Base-by-base conservation (phyloP, 2,113 vertebrate species). In the Mormyrus iriodes region DNA sequence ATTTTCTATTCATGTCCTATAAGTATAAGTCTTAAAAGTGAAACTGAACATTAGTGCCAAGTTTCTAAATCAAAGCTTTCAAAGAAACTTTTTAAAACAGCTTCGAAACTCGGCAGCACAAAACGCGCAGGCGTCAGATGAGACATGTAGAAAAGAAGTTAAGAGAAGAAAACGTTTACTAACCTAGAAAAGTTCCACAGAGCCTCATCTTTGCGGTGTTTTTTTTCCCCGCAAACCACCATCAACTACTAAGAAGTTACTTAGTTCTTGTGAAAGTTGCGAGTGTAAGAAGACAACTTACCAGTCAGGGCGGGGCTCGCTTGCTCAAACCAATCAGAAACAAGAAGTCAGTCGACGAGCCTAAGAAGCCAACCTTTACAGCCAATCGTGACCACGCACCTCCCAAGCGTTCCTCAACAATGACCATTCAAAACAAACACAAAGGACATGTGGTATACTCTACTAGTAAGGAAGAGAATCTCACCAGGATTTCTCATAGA, bases 111-210 rank as follows among this genome's bases (percentile, higher is more conserved):
- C 39, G 44, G 21, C 21, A 48, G 82, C 21, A 84, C 39, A 46
- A 44, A 84, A 44, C 39, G 39, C 44, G 19, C 19, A 12, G 42
- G n/a, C 24, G 12, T 86, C 10, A 21, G 51, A 9, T 17, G 27
- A 52, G n/a, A 86, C 15, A 31, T 44, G 39, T 83, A 83, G 19
- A 61, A 85, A 52, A 19, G 8, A 90, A 83, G 52, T n/a, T 13
- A 17, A 79, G 31, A 19, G 31, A 52, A 87, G 51, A 89, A 85
- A 88, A 48, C 52, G 48, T 85, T 73, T 48, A 97, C 97, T 92
- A 93, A 97, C 97, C 97, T 93, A 97, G 95, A 94, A 97, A 97
- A 89, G 92, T 95, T 95, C 95, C 95, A 88, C 97, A 97, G 95
- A 97, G 94, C 92, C 93, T 95, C 97, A 97, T 97, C 92, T 93